Conservation (phyloP, 2,113 vertebrate species). For the Speoplatyrhinus poulsoni region DNA sequence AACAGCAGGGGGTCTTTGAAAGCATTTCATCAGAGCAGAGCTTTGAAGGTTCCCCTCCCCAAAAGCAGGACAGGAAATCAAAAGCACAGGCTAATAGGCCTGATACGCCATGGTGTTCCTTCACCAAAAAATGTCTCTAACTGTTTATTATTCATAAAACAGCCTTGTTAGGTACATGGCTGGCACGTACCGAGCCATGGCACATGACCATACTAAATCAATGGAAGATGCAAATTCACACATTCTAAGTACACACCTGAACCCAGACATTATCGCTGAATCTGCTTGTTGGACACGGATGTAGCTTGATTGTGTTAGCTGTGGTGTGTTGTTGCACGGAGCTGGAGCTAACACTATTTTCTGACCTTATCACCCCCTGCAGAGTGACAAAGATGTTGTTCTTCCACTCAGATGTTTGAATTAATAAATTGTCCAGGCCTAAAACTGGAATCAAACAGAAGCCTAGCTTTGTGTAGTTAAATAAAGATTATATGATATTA, state of each 20-base stretch:
- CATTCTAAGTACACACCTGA: no score
- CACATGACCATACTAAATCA: slow-evolving; percentile 64
- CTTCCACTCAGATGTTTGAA: slow-evolving; percentile 82
- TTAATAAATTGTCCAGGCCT: slow-evolving; percentile 81
- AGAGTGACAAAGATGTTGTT: slow-evolving; percentile 85
- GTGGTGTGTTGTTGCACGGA: slow-evolving; percentile 26
- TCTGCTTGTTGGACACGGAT: slow-evolving; percentile 17
- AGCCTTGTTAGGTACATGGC: slow-evolving; percentile 79
- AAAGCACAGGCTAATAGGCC: slow-evolving; percentile 94
- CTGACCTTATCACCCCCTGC: slow-evolving; percentile 76
- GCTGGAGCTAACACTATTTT: not conserved
- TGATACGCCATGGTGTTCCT: slow-evolving; percentile 85
- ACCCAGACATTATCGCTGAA: not conserved
- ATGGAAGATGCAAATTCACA: not conserved
- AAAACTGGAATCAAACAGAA: slow-evolving; percentile 31
- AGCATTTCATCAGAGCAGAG: slow-evolving; percentile 82
- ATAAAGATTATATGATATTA: not conserved
- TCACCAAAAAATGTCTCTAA: slow-evolving; percentile 84
- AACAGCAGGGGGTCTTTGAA: slow-evolving; percentile 93
- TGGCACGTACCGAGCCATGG: slow-evolving; percentile 72
- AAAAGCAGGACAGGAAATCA: slow-evolving; percentile 91
- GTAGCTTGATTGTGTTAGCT: slow-evolving; percentile 8
- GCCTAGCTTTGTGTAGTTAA: slow-evolving; percentile 29
- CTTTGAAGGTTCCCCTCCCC: slow-evolving; percentile 93
- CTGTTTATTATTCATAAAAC: slow-evolving; percentile 87